Evolutionary conservation across 2,888 invertebrate genomes (phyloP), one percentile per base, ranked within the genome.

Genomic region (Leucophora obtusa): DNA sequence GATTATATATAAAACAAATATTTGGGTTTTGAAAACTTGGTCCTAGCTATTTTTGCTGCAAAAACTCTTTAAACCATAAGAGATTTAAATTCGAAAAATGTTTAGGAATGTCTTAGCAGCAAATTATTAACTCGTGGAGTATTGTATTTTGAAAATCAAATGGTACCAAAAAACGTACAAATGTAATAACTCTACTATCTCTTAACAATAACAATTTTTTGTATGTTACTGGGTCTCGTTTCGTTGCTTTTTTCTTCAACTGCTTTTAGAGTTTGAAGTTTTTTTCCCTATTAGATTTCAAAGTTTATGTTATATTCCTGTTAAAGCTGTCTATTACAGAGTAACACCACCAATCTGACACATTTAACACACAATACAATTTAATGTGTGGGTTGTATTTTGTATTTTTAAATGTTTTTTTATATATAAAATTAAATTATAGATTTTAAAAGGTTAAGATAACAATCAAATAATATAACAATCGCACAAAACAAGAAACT

Each of bases 171-270:
- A 6, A 3, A 6, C 7, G 28, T 28, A 28, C 28, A 28, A 28
- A 6, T 28, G 28, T 28, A 28, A 6, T 7, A 28, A 7, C 28
- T 28, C 1, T 4, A 6, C 6, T 7, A 6, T 28, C 7, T 7
- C 28, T 28, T 2, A 38, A 3, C 38, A 3, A 38, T n/a, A 47
- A 47, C 14, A n/a, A 47, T 47, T 47, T 47, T 47, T 63, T 63
- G 28, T 76, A 28, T 76, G 76, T 70, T 76, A 76, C 63, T 76
- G 69, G 76, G 69, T 70, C 76, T 76, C 50, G 63, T 17, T 58
- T 8, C 14, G 11, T 17, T 38, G 17, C 4, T 38, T 38, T 18
- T 60, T 43, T 21, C 1, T 33, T n/a, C 15, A 21, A 24, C 35
- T 24, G 24, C 14, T 56, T 33, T 24, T 56, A 8, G 33, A 33